A percentile compares a stretch with the other conserved stretches of the same genome.
These are phyloP conservation scores for Tribolium madens DNA, from an alignment of 1,140 invertebrate species.

Conservation along the genomic window DNA sequence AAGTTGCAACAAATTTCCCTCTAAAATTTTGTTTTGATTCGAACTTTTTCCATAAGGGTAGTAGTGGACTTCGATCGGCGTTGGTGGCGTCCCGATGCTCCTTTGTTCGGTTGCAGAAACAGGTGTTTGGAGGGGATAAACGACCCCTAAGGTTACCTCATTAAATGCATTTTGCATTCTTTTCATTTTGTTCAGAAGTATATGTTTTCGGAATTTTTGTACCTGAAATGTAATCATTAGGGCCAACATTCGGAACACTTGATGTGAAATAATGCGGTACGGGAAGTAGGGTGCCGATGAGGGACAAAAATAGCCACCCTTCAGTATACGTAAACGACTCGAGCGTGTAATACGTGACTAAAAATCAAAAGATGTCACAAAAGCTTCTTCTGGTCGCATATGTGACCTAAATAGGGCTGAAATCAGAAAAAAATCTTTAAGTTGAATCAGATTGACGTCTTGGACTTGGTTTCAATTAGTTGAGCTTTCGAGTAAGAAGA, in stretches of 20 bases:
- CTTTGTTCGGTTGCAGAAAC: slow-evolving; percentile 50
- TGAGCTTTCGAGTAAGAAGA: no score
- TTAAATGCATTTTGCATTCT: slow-evolving; percentile 27
- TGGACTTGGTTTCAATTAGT: no score
- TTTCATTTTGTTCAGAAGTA: not conserved
- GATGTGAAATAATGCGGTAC: slow-evolving; percentile 23
- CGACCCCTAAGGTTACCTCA: slow-evolving; percentile 40
- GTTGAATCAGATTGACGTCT: no score
- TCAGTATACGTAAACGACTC: not conserved
- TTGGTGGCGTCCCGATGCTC: slow-evolving; percentile 52
- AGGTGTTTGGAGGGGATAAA: slow-evolving; percentile 47
- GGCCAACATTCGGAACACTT: not conserved
- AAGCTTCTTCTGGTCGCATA: not conserved
- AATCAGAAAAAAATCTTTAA: no score
- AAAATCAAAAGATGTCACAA: slow-evolving; percentile 26
- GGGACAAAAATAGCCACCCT: slow-evolving; percentile 44
- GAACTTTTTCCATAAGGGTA: slow-evolving; percentile 44
- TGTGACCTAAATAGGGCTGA: not conserved
- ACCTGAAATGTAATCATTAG: slow-evolving; percentile 14
- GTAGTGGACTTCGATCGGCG: slow-evolving; percentile 56
- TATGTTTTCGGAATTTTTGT: not conserved
- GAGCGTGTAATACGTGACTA: slow-evolving; percentile 22
- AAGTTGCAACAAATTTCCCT: not conserved
- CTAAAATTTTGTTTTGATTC: slow-evolving; percentile 40
- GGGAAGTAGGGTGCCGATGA: slow-evolving; percentile 46